phyloP scores from a whole-genome alignment of 1,140 invertebrate genomes.

The Thaumetopoea pityocampa region DNA sequence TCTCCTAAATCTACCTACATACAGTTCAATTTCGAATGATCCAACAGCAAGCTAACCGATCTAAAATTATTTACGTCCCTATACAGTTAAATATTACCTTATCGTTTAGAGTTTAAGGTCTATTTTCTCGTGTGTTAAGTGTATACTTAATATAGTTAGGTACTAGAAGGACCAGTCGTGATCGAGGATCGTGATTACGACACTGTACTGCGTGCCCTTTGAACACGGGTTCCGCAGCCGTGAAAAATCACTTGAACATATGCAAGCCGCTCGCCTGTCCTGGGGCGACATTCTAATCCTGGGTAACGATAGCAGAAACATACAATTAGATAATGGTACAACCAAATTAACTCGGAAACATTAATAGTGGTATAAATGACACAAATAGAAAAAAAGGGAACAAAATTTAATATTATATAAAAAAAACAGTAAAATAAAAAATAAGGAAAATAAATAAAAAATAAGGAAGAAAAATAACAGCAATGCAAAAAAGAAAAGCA shows the following conservation, averaged over 20 bases:
- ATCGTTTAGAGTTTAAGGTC: constrained; percentile 24
- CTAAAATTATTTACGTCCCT: constrained; percentile 22
- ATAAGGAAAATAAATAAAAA: too few species aligned
- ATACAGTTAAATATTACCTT: constrained; percentile 33
- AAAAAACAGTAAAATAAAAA: too few species aligned
- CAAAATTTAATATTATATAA: too few species aligned
- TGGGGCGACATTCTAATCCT: constrained; percentile 56
- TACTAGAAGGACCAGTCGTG: constrained; percentile 63
- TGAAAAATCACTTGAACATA: constrained; percentile 73
- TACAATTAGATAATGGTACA: constrained; percentile 9
- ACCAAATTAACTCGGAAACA: too few species aligned
- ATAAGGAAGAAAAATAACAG: too few species aligned
- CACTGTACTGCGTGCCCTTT: constrained; percentile 70
- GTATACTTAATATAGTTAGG: constrained; percentile 42
- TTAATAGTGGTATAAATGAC: too few species aligned
- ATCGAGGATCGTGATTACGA: constrained; percentile 72
- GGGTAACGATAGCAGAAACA: constrained; percentile 28
- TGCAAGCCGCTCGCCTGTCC: constrained; percentile 52
- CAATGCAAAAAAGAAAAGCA: too few species aligned
- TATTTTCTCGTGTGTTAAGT: constrained; percentile 28
- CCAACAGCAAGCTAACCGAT: constrained; percentile 20
- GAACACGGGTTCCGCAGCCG: constrained; percentile 66
- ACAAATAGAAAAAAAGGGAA: too few species aligned
- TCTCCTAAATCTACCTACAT: constrained; percentile 21
- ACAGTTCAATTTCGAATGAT: constrained; percentile 31